Conservation (phyloP, 2,113 vertebrate genomes). For the Tonatia bakeri region DNA sequence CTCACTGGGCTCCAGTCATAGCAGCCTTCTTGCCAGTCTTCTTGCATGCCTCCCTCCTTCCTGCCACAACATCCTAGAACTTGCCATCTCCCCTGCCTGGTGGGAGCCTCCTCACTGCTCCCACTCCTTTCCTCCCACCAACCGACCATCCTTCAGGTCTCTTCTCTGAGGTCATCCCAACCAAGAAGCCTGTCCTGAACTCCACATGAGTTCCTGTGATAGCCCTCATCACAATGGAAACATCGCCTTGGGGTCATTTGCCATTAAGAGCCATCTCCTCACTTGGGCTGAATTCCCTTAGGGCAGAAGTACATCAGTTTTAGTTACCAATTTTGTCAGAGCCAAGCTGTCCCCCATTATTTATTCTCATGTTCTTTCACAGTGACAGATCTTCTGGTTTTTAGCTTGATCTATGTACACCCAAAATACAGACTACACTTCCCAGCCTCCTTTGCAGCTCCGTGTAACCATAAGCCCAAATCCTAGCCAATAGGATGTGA, state of each 20-base stretch:
- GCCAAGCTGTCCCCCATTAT: neutral
- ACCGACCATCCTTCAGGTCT: neutral
- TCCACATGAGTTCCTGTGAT: fast-evolving
- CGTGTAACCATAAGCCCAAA: neutral
- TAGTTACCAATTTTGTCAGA: neutral
- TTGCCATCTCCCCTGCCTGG: neutral
- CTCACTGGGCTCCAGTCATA: neutral
- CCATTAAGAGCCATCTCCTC: neutral
- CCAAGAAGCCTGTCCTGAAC: neutral
- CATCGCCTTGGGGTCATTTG: neutral
- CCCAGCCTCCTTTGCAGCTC: neutral
- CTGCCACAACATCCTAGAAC: too few relatives aligned
- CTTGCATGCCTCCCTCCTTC: neutral
- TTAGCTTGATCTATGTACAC: neutral
- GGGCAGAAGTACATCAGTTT: neutral
- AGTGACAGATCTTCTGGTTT: neutral
- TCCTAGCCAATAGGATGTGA: neutral
- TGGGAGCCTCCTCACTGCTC: neutral
- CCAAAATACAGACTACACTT: neutral
- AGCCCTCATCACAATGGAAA: neutral
- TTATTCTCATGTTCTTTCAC: neutral
- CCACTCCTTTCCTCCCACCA: fast-evolving
- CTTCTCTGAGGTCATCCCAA: neutral
- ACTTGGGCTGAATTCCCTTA: neutral
- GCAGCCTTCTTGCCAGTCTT: neutral